Percentiles rank a stretch among this genome's conserved stretches.
Evolutionary conservation across 2,888 invertebrate genomes (phyloP).

Genomic region (Spodoptera exigua): DNA sequence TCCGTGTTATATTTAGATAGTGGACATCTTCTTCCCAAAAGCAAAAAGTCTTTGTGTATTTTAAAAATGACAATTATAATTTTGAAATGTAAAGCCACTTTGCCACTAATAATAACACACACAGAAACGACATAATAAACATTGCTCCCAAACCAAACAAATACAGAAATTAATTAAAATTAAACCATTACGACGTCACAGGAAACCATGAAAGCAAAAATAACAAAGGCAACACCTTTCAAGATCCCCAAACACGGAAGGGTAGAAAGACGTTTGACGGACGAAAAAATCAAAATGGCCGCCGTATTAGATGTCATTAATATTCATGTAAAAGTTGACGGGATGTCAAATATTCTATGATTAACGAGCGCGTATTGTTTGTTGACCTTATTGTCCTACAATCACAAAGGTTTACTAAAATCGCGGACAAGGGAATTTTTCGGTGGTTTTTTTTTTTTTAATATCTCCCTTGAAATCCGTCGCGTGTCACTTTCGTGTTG

Average conservation of each 20-base stretch:
- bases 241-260: conserved; percentile 38
- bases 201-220: conserved; percentile 29
- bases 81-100: too few relatives aligned
- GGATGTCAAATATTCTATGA: conserved; percentile 78
- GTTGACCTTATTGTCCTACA: conserved; percentile 71
- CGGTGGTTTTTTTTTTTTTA: conserved; percentile 76
- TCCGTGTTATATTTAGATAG: too few relatives aligned
- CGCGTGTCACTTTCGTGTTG: conserved; percentile 70
- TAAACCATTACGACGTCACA: not conserved
- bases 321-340: conserved; percentile 71
- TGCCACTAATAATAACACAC: too few relatives aligned
- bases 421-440: conserved; percentile 65
- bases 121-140: too few relatives aligned
- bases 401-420: conserved; percentile 68
- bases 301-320: conserved; percentile 65
- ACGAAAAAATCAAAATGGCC: conserved; percentile 50
- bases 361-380: conserved; percentile 76
- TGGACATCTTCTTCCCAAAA: too few relatives aligned
- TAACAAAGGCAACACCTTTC: conserved; percentile 21
- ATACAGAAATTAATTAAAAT: conserved; percentile 6
- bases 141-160: conserved; percentile 2
- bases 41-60: too few relatives aligned
- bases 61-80: too few relatives aligned
- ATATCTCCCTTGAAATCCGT: conserved; percentile 71
- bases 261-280: conserved; percentile 36